Conservation (phyloP, 2,888 invertebrate species). For the Polia nebulosa region DNA sequence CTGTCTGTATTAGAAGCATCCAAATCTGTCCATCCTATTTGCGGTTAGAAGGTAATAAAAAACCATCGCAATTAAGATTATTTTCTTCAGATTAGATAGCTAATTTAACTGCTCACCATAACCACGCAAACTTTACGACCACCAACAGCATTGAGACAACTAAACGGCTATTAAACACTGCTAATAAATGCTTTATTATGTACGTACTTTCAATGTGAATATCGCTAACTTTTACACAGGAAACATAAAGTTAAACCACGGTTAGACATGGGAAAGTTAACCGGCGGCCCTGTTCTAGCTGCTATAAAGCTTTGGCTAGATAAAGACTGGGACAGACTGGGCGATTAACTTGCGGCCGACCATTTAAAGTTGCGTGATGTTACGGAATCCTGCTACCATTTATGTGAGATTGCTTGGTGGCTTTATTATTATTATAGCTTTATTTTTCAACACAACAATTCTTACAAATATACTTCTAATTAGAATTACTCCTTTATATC, state of each 20-base stretch:
- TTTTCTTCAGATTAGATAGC: neutral
- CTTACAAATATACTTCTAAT: no score
- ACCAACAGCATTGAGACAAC: neutral
- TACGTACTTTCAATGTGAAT: conserved; percentile 12
- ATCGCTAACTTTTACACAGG: conserved; percentile 32
- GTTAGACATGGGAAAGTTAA: conserved; percentile 26
- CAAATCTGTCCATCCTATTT: no score
- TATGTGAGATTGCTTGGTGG: neutral
- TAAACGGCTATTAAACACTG: neutral
- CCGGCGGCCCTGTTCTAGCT: conserved; percentile 14
- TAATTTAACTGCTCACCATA: neutral
- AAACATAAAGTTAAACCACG: conserved; percentile 51
- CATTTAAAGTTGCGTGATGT: conserved; percentile 10
- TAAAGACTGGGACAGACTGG: conserved; percentile 28
- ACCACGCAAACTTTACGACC: conserved; percentile 9
- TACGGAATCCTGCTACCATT: neutral
- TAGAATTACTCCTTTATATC: no score
- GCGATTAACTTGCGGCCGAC: conserved; percentile 13
- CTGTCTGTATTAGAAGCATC: no score
- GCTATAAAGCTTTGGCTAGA: conserved; percentile 22
- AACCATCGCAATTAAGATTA: neutral
- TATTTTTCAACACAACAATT: no score
- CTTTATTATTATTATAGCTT: no score
- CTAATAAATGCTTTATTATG: conserved; percentile 3
- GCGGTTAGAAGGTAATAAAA: neutral